Evolutionary conservation across 2,797 vertebrate species (phyloP).

Genomic region (Stomatorhinus walkeri): DNA sequence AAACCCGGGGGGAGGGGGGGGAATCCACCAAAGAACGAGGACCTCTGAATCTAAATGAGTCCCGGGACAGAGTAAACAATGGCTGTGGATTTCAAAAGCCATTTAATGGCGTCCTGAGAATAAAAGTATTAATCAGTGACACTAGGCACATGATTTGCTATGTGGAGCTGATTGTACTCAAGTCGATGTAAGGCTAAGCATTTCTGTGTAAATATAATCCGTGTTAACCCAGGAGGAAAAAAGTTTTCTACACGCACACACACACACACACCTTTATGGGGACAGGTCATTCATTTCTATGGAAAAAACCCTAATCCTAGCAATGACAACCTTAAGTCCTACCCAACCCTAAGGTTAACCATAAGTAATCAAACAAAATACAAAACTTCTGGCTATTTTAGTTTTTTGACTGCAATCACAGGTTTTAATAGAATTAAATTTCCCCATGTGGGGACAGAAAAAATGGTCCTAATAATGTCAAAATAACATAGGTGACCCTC

Average conservation of each 20-base stretch:
- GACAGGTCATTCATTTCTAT: neutral
- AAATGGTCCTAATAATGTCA: neutral
- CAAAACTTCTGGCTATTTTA: neutral
- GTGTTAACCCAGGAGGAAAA: neutral
- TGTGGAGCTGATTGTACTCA: neutral
- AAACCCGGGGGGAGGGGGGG: neutral
- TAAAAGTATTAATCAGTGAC: neutral
- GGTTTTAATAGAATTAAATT: neutral
- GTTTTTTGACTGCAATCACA: neutral
- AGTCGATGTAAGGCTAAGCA: neutral
- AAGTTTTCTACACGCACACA: neutral
- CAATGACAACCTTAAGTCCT: neutral
- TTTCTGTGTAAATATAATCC: neutral
- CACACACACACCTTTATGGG: neutral
- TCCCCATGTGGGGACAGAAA: neutral
- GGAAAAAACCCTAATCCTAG: neutral
- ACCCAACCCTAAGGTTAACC: neutral
- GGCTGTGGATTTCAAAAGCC: neutral
- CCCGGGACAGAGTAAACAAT: neutral
- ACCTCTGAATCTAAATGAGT: neutral
- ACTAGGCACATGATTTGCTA: neutral
- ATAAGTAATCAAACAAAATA: neutral
- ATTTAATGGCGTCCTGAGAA: neutral
- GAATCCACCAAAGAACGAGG: neutral
- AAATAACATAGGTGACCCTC: neutral